These are phyloP conservation scores for Canis aureus DNA, from an alignment of 2,113 vertebrate genomes.

Conservation along the genomic window DNA sequence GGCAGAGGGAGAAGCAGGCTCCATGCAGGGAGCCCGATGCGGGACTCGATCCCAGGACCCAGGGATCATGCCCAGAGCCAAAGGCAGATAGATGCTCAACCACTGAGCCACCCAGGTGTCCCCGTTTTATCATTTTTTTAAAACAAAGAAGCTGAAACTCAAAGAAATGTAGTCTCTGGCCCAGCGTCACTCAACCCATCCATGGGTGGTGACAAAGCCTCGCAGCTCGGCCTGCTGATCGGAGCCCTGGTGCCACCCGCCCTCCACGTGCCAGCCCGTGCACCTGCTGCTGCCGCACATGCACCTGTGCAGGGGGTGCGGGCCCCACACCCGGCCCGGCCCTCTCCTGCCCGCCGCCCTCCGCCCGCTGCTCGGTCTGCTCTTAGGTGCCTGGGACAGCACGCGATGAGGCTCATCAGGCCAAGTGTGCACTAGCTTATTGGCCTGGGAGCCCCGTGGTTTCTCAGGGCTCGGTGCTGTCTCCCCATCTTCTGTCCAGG, in stretches of 20 bases:
- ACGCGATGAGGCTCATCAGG: accelerated
- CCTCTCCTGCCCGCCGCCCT: neutral
- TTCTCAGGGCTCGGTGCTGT: neutral
- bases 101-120: too few relatives aligned
- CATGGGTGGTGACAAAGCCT: accelerated
- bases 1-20: too few relatives aligned
- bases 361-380: accelerated
- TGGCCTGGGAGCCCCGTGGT: neutral
- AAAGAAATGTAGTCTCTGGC: neutral
- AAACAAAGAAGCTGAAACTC: neutral
- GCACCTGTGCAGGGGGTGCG: accelerated
- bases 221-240: accelerated
- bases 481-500: accelerated
- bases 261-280: accelerated
- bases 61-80: too few relatives aligned
- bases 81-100: too few relatives aligned
- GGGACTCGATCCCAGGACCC: too few relatives aligned
- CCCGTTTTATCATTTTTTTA: neutral
- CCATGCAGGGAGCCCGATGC: too few relatives aligned
- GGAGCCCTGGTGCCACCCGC: accelerated
- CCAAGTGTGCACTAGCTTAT: neutral
- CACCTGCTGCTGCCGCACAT: accelerated
- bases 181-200: neutral
- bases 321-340: neutral
- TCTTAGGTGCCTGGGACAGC: neutral